Evolutionary conservation across 2,888 invertebrate species (phyloP).

Genomic region (Oxystoma pomonae): DNA sequence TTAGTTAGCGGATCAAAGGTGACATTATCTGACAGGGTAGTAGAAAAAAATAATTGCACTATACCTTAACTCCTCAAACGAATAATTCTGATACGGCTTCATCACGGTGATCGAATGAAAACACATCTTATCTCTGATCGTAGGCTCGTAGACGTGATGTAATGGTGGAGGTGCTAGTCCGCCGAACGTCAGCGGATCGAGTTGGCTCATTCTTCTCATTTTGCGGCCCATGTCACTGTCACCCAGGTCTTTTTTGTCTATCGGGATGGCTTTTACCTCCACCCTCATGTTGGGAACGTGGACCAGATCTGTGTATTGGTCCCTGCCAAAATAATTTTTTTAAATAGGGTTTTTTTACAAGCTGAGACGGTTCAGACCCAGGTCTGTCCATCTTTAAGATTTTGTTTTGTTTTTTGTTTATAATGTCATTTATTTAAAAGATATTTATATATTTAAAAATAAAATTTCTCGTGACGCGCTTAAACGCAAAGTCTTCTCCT

Average conservation of each 20-base stretch:
- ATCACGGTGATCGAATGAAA: conserved; percentile 95
- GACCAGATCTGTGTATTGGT: conserved; percentile 89
- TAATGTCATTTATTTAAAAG: too few relatives aligned
- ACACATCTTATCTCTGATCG: conserved; percentile 84
- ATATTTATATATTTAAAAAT: too few relatives aligned
- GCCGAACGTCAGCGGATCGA: conserved; percentile 58
- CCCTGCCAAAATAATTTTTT: too few relatives aligned
- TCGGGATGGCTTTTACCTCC: conserved; percentile 69
- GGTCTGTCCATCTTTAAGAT: too few relatives aligned
- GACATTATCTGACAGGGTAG: too few relatives aligned
- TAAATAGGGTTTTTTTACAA: too few relatives aligned
- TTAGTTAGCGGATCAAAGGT: too few relatives aligned
- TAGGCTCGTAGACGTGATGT: conserved; percentile 77
- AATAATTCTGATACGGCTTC: conserved; percentile 90
- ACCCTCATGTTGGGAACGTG: conserved; percentile 79
- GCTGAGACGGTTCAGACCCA: too few relatives aligned
- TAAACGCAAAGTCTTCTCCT: too few relatives aligned
- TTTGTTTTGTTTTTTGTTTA: too few relatives aligned
- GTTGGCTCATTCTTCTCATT: conserved; percentile 53
- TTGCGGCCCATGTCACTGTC: conserved; percentile 58
- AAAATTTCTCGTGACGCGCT: too few relatives aligned
- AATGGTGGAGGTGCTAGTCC: conserved; percentile 61
- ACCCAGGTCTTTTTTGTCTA: conserved; percentile 62
- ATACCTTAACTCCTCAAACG: conserved; percentile 89
- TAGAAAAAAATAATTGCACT: too few relatives aligned